These are phyloP conservation scores for Cheilosia soror DNA, from an alignment of 2,888 invertebrate genomes.

Conservation along the genomic window DNA sequence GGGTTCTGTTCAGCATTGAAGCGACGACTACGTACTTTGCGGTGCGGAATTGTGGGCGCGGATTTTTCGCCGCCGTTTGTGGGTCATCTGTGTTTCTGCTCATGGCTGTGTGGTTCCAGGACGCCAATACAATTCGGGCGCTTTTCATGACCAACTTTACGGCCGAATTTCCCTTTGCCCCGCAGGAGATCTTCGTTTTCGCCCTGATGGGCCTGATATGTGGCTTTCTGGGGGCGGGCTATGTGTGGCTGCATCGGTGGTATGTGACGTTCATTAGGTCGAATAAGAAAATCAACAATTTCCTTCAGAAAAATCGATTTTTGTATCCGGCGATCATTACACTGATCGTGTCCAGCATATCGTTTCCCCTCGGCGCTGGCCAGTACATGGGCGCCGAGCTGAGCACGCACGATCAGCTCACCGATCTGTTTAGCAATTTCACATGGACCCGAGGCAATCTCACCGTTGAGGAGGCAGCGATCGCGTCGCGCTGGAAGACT, in stretches of 20 bases:
- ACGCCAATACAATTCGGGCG: slow-evolving; percentile 96
- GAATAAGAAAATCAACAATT: slow-evolving; percentile 94
- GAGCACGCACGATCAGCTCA: slow-evolving; percentile 91
- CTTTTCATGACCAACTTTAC: slow-evolving; percentile 96
- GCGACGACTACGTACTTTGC: slow-evolving; percentile 99
- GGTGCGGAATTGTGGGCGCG: slow-evolving; percentile 99
- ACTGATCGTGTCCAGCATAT: slow-evolving; percentile 91
- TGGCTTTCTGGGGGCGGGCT: slow-evolving; percentile 95
- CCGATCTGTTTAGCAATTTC: slow-evolving; percentile 95
- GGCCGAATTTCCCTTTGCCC: slow-evolving; percentile 98
- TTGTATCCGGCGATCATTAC: slow-evolving; percentile 97
- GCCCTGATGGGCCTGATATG: slow-evolving; percentile 95
- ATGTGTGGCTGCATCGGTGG: slow-evolving; percentile 95
- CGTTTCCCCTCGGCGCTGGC: slow-evolving; percentile 96
- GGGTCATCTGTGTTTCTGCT: slow-evolving; percentile 98
- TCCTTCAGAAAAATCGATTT: slow-evolving; percentile 97
- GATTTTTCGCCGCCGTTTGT: slow-evolving; percentile 98
- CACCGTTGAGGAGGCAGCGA: slow-evolving; percentile 91
- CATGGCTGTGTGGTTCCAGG: slow-evolving; percentile 97
- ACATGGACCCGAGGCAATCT: slow-evolving; percentile 94
- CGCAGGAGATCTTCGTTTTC: slow-evolving; percentile 97
- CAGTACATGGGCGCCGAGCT: slow-evolving; percentile 94
- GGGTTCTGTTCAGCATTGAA: slow-evolving; percentile 99
- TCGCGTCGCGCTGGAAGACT: slow-evolving; percentile 95
- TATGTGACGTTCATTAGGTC: slow-evolving; percentile 97